Percentiles rank a stretch among this genome's conserved stretches.
Evolutionary conservation across 1,140 invertebrate genomes (phyloP).

Genomic region (Centruroides vittatus): DNA sequence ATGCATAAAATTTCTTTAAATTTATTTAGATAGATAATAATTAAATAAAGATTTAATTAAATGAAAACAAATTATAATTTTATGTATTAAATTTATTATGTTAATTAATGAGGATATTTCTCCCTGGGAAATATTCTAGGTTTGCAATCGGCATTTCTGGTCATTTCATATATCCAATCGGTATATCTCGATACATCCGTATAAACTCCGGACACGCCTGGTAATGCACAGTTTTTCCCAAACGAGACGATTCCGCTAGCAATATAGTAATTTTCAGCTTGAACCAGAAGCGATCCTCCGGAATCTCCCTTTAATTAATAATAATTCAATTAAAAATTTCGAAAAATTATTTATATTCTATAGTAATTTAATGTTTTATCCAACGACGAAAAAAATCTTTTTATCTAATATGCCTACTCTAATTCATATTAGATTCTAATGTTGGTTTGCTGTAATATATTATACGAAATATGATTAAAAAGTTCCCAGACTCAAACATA

Average conservation of each 20-base stretch:
- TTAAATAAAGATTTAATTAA: too few species aligned
- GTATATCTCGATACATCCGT: conserved; percentile 21
- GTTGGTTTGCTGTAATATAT: too few species aligned
- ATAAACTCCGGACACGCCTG: conserved; percentile 25
- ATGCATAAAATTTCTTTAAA: too few species aligned
- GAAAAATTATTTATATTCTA: background rate
- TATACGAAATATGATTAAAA: too few species aligned
- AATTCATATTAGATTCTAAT: too few species aligned
- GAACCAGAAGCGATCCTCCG: conserved; percentile 55
- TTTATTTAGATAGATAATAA: too few species aligned
- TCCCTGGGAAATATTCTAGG: conserved; percentile 5
- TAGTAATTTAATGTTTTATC: background rate
- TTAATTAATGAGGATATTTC: background rate
- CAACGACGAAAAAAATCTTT: background rate
- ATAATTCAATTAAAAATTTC: background rate
- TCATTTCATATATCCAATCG: conserved; percentile 31
- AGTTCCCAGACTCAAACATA: too few species aligned
- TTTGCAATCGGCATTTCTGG: conserved; percentile 3
- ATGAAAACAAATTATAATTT: too few species aligned
- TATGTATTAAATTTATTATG: too few species aligned
- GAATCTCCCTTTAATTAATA: conserved; percentile 49
- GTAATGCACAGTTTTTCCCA: conserved; percentile 54
- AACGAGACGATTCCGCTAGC: conserved; percentile 74
- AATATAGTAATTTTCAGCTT: conserved; percentile 33
- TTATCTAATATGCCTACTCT: too few species aligned